Evolutionary conservation across 2,797 vertebrate species (phyloP).

Genomic region (Hylomyscus alleni): DNA sequence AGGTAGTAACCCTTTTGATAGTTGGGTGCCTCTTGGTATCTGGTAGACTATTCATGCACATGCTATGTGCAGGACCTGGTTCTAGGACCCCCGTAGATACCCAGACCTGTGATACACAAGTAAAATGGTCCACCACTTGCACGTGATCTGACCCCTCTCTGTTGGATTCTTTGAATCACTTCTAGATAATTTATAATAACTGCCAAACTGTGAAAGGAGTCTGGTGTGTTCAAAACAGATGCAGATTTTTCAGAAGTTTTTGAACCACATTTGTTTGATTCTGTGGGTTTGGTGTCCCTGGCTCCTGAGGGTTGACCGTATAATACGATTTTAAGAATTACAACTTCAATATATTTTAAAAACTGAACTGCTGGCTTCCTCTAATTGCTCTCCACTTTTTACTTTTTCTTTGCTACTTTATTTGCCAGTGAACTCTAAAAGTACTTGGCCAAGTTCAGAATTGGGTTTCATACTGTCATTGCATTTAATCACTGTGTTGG

Average conservation of each 20-base stretch:
- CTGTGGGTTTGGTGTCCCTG: neutral
- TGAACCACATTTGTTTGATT: neutral
- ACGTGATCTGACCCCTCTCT: neutral
- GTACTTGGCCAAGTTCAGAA: conserved; percentile 1
- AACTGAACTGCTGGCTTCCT: neutral
- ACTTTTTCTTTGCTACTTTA: conserved; percentile 6
- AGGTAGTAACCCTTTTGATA: neutral
- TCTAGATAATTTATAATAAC: neutral
- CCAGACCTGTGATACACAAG: neutral
- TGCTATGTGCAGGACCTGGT: neutral
- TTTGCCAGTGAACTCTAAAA: conserved; percentile 23
- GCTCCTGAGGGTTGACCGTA: neutral
- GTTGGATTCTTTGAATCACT: neutral
- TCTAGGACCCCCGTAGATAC: neutral
- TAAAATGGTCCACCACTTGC: neutral
- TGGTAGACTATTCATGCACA: neutral
- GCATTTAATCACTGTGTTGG: neutral
- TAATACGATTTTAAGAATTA: conserved; percentile 33
- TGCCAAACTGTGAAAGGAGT: neutral
- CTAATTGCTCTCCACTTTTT: neutral
- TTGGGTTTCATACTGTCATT: neutral
- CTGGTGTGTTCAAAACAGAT: neutral
- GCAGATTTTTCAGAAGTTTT: neutral
- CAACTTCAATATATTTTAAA: conserved; percentile 10
- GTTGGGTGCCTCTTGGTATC: neutral